A percentile compares a stretch with the other conserved stretches of the same genome.
Evolutionary conservation across 2,113 vertebrate species (phyloP).

Genomic region (Puntigrus tetrazona): DNA sequence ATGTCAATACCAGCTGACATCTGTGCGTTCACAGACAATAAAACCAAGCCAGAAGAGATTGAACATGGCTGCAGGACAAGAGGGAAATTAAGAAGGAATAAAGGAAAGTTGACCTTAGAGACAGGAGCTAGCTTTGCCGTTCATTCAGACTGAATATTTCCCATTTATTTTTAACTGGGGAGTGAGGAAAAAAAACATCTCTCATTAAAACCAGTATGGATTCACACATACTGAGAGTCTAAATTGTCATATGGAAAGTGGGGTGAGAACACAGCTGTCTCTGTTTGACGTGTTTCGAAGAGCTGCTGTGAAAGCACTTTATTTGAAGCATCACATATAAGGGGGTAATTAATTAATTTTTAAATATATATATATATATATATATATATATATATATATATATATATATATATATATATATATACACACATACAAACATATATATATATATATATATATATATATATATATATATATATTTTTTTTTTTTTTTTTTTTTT

Average conservation of each 20-base stretch:
- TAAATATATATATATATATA: not conserved
- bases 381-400: no score
- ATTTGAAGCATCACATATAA: not conserved
- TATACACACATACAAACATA: no score
- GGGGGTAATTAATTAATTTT: not conserved
- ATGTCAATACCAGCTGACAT: conserved; percentile 66
- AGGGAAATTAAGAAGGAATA: conserved; percentile 68
- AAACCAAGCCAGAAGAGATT: conserved; percentile 43
- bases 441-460: no score
- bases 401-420: no score
- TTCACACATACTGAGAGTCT: conserved; percentile 11
- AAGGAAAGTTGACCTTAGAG: conserved; percentile 59
- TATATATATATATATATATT: no score
- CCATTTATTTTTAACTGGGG: conserved; percentile 35
- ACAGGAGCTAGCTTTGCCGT: conserved; percentile 20
- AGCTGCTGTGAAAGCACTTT: not conserved
- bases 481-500: no score
- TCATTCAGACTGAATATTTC: conserved; percentile 5
- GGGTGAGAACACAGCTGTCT: not conserved
- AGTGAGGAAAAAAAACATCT: not conserved
- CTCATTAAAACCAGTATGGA: conserved; percentile 19
- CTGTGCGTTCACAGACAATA: conserved; percentile 57
- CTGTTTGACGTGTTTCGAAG: not conserved
- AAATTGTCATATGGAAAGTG: not conserved
- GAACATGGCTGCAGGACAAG: conserved; percentile 45